These are phyloP conservation scores for Athetis lepigone DNA, from an alignment of 2,888 invertebrate genomes.

Conservation along the genomic window DNA sequence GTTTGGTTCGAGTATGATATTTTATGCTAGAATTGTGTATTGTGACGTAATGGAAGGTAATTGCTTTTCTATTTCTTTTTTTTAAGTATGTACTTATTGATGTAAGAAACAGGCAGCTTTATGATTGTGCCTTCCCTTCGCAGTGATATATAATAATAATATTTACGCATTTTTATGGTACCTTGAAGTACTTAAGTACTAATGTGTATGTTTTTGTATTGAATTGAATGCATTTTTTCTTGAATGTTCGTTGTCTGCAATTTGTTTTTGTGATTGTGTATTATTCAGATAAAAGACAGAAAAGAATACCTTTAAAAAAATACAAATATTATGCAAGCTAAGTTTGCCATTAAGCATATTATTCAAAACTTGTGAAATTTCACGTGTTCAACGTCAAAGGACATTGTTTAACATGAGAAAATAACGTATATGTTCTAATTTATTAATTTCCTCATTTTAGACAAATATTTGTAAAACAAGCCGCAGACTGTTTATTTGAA, in stretches of 20 bases:
- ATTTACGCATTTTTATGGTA: conserved; percentile 5
- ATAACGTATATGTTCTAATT: no score
- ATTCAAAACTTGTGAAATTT: no score
- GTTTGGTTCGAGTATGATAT: not conserved
- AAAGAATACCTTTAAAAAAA: no score
- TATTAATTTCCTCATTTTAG: no score
- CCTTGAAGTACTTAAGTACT: conserved; percentile 8
- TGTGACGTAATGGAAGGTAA: conserved; percentile 17
- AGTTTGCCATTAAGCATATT: no score
- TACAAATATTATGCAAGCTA: no score
- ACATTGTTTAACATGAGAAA: no score
- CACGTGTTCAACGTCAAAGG: no score
- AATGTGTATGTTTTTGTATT: not conserved
- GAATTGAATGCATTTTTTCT: not conserved
- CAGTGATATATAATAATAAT: conserved; percentile 2
- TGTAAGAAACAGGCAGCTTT: not conserved
- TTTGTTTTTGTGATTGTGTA: conserved; percentile 37
- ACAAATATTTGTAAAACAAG: no score
- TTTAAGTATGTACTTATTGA: conserved; percentile 38
- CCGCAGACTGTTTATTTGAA: no score
- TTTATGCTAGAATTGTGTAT: conserved; percentile 4
- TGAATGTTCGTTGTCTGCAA: no score
- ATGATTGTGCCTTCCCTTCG: conserved; percentile 8
- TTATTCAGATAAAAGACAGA: no score
- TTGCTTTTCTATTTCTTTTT: conserved; percentile 12